A percentile compares a stretch with the other conserved stretches of the same genome.
Conservation (phyloP, 2,797 vertebrate species). For the Danio kyathit region DNA sequence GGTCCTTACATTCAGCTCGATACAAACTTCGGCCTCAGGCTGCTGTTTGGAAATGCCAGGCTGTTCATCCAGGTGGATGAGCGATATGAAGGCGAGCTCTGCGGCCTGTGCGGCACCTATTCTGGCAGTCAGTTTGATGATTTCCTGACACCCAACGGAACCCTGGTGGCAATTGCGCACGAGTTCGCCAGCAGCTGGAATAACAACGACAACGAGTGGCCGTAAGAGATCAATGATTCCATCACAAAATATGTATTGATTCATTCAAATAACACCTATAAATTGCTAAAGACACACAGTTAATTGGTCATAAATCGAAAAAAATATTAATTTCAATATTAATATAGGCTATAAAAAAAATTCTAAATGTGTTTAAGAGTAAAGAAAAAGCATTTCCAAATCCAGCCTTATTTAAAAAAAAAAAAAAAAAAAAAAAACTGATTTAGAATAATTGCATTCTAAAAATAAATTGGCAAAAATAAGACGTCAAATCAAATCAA, state of each 20-base stretch:
- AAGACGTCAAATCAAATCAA: too few relatives aligned
- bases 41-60: conserved; percentile 77
- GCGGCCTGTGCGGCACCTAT: conserved; percentile 86
- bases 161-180: conserved; percentile 68
- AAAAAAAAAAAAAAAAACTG: too few relatives aligned
- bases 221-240: conserved; percentile 70
- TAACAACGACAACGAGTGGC: conserved; percentile 65
- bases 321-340: too few relatives aligned
- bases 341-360: too few relatives aligned
- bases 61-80: conserved; percentile 85
- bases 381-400: too few relatives aligned
- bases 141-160: conserved; percentile 76
- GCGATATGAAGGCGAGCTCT: conserved; percentile 77
- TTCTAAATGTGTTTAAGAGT: too few relatives aligned
- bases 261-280: background rate
- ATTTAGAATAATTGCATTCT: too few relatives aligned
- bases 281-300: background rate
- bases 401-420: too few relatives aligned
- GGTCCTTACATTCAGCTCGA: conserved; percentile 71
- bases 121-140: conserved; percentile 81
- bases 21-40: conserved; percentile 80
- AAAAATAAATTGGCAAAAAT: too few relatives aligned
- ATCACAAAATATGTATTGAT: background rate
- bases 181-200: conserved; percentile 86
- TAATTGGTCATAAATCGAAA: too few relatives aligned